These are phyloP conservation scores for Sebastes taczanowskii DNA, from an alignment of 2,797 vertebrate genomes.

Conservation along the genomic window DNA sequence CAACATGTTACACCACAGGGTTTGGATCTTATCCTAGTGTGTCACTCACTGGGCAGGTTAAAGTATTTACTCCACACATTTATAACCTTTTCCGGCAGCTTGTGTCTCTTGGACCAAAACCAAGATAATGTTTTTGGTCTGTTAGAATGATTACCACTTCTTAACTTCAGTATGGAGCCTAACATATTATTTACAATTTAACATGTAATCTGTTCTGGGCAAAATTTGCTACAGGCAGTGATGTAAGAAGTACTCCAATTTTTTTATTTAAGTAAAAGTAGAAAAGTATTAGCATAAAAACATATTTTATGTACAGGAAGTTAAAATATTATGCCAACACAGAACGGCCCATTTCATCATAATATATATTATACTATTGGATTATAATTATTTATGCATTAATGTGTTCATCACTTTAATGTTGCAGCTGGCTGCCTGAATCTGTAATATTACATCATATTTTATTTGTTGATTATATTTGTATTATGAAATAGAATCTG, in stretches of 20 bases:
- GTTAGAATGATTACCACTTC: not conserved
- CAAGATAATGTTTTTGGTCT: not conserved
- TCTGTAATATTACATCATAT: not conserved
- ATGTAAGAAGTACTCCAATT: not conserved
- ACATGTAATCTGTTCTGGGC: not conserved
- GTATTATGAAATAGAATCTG: not conserved
- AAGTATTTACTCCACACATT: not conserved
- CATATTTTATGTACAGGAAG: not conserved
- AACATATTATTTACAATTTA: not conserved
- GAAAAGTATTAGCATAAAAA: not conserved
- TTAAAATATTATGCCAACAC: not conserved
- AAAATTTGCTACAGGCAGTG: not conserved
- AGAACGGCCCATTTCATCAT: not conserved
- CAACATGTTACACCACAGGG: not conserved
- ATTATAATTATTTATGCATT: not conserved
- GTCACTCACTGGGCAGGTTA: not conserved
- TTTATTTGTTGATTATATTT: not conserved
- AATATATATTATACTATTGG: not conserved
- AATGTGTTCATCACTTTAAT: not conserved
- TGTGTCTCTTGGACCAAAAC: not conserved
- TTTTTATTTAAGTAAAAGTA: not conserved
- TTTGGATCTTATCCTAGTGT: not conserved
- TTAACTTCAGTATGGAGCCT: not conserved
- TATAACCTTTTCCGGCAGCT: constrained; percentile 1
- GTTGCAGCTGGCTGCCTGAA: not conserved